phyloP scores from a whole-genome alignment of 2,113 vertebrate species.

The Alexandromys fortis region DNA sequence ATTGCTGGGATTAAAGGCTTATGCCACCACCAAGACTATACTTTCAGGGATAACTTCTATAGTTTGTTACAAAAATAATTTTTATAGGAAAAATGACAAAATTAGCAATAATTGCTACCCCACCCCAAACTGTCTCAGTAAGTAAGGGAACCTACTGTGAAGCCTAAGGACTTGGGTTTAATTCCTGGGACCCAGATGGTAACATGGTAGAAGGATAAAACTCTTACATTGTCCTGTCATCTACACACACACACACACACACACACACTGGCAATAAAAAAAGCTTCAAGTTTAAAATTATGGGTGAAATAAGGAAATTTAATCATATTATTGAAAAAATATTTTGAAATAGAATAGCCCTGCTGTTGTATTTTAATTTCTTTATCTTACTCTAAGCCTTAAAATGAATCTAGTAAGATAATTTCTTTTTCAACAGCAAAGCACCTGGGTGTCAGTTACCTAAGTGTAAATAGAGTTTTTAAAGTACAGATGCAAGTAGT shows the following conservation, averaged over 20 bases:
- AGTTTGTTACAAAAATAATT: neutral
- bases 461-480: neutral
- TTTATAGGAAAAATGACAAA: conserved; percentile 23
- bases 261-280: neutral
- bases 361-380: neutral
- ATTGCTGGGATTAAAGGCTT: too few relatives aligned
- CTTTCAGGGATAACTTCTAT: too few relatives aligned
- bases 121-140: neutral
- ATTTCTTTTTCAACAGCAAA: conserved; percentile 37
- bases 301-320: conserved; percentile 32
- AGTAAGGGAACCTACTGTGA: neutral
- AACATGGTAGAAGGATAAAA: neutral
- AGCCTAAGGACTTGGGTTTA: neutral
- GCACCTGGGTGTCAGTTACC: neutral
- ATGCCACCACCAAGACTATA: too few relatives aligned
- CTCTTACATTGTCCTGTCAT: neutral
- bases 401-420: conserved; percentile 34
- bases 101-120: neutral
- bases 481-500: neutral
- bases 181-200: neutral
- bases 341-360: conserved; percentile 55
- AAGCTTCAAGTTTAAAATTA: conserved; percentile 65
- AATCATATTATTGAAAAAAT: conserved; percentile 26
- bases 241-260: neutral
- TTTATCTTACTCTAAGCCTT: neutral